These are phyloP conservation scores for Lucinisca nassula DNA, from an alignment of 2,888 invertebrate species.

Conservation along the genomic window DNA sequence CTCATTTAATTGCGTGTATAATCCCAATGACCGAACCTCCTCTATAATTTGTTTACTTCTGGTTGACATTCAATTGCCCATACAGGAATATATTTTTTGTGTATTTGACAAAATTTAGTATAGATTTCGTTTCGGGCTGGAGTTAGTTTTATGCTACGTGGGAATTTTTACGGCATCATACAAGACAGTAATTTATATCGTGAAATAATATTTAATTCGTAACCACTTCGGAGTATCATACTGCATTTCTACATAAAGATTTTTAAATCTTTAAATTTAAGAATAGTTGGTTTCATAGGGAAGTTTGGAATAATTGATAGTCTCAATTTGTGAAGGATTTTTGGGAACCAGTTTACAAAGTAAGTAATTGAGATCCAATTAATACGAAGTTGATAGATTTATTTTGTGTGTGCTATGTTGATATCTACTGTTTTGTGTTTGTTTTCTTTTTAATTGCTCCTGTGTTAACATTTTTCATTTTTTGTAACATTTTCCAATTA, in stretches of 20 bases:
- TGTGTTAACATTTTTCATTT: no score
- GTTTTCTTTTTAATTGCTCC: no score
- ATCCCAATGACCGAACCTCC: neutral
- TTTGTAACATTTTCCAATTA: no score
- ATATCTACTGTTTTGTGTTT: no score
- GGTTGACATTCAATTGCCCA: neutral
- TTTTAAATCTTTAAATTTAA: neutral
- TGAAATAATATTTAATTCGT: neutral
- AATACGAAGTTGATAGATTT: neutral
- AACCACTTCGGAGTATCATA: neutral
- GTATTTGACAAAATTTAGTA: neutral
- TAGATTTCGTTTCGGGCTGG: neutral
- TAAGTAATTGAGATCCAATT: neutral
- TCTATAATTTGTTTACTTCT: slow-evolving; percentile 5
- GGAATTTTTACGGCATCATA: neutral
- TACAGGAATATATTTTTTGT: neutral
- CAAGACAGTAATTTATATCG: neutral
- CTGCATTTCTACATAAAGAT: neutral
- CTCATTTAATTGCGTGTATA: slow-evolving; percentile 13
- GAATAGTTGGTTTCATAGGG: neutral
- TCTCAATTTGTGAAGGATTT: neutral
- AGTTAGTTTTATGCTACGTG: neutral
- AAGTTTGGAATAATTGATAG: neutral
- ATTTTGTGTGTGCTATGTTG: no score
- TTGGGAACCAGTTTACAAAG: neutral